A percentile compares a stretch with the other conserved stretches of the same genome.
Conservation (phyloP, 2,888 invertebrate genomes). For the Sphaerophoria rueppellii region DNA sequence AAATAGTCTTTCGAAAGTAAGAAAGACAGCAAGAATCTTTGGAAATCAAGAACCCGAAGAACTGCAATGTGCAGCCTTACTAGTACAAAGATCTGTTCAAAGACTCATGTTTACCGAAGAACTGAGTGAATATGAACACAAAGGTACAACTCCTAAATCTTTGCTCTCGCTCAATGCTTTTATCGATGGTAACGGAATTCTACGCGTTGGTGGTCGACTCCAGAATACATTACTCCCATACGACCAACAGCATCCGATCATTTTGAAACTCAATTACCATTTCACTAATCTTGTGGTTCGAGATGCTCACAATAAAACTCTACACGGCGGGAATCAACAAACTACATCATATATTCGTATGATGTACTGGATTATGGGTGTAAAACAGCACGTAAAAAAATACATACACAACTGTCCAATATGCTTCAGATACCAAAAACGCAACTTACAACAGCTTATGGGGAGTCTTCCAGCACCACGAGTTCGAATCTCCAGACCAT, state of each 20-base stretch:
- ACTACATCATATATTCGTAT: not conserved
- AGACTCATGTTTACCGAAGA: conserved; percentile 16
- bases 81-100: conserved; percentile 9
- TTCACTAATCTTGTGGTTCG: conserved; percentile 23
- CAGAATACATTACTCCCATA: not conserved
- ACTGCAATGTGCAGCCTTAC: conserved; percentile 1
- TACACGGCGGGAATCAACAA: conserved; percentile 3
- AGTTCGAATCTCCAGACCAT: conserved; percentile 58
- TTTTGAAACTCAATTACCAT: conserved; percentile 28
- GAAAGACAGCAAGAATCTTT: not conserved
- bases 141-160: not conserved
- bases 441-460: conserved; percentile 9
- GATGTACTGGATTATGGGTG: conserved; percentile 11
- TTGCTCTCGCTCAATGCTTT: conserved; percentile 16
- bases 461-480: conserved; percentile 5
- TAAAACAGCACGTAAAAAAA: conserved; percentile 1
- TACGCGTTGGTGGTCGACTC: conserved; percentile 24
- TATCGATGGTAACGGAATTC: conserved; percentile 14
- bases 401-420: not conserved
- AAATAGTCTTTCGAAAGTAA: not conserved
- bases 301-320: conserved; percentile 33
- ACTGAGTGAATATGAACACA: not conserved
- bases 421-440: not conserved
- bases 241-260: conserved; percentile 36
- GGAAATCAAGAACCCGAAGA: not conserved